phyloP scores from a whole-genome alignment of 2,113 vertebrate species.

The Dendropsophus ebraccatus region DNA sequence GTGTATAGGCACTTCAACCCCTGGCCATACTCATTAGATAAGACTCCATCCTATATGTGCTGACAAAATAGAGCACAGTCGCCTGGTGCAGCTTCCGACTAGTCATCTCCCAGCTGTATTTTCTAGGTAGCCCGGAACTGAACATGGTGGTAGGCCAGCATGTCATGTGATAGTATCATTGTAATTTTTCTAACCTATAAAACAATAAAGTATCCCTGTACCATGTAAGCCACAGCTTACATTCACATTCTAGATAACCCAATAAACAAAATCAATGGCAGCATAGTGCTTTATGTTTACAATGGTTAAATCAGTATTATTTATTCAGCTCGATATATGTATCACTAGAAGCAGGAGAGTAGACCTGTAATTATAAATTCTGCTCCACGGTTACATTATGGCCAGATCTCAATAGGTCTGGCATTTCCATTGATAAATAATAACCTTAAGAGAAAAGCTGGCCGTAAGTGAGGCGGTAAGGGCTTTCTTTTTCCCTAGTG shows the following conservation, averaged over 20 bases:
- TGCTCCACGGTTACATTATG: neutral
- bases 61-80: neutral
- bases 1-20: no score
- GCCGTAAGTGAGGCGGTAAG: neutral
- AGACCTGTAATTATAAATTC: neutral
- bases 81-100: neutral
- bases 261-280: neutral
- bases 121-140: neutral
- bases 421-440: constrained; percentile 28
- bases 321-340: no score
- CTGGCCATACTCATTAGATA: neutral
- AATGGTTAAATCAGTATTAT: neutral
- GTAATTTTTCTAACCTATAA: neutral
- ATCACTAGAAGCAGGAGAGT: no score
- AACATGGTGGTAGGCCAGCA: neutral
- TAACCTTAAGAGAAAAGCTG: constrained; percentile 20
- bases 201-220: neutral
- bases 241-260: neutral
- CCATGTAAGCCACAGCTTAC: neutral
- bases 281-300: neutral
- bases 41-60: neutral
- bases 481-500: constrained; percentile 12
- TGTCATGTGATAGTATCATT: neutral
- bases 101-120: neutral
- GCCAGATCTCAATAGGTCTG: constrained; percentile 2